phyloP scores from a whole-genome alignment of 2,888 invertebrate genomes.

The Slavum lentiscoides region DNA sequence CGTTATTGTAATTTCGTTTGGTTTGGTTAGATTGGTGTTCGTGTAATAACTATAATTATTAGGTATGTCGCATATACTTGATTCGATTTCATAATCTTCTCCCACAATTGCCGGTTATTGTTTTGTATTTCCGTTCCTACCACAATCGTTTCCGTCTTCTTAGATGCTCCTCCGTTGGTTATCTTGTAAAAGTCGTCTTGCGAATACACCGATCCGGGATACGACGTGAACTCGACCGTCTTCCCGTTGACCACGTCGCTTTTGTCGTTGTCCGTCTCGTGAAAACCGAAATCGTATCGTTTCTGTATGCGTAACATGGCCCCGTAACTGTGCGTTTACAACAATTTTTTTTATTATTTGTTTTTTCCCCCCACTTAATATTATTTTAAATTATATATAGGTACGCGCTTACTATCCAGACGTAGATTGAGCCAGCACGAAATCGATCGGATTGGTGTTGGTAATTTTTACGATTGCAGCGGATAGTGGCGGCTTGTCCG shows the following conservation, averaged over 20 bases:
- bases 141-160: constrained; percentile 66
- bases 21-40: no score
- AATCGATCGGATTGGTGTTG: constrained; percentile 64
- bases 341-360: neutral
- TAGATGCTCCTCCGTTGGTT: constrained; percentile 63
- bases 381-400: no score
- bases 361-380: neutral
- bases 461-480: constrained; percentile 70
- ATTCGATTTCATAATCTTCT: constrained; percentile 68
- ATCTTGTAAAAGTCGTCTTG: constrained; percentile 82
- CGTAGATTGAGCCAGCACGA: constrained; percentile 75
- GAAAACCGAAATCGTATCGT: constrained; percentile 79
- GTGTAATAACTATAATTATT: no score
- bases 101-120: constrained; percentile 72
- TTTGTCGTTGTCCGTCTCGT: constrained; percentile 62
- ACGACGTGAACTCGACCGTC: constrained; percentile 77
- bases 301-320: constrained; percentile 84
- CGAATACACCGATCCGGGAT: constrained; percentile 80
- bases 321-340: constrained; percentile 65
- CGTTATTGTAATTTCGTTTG: no score
- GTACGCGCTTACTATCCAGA: constrained; percentile 67
- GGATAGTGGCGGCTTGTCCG: constrained; percentile 60
- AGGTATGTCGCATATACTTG: constrained; percentile 61
- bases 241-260: constrained; percentile 67
- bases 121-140: constrained; percentile 80